Conservation (phyloP, 2,113 vertebrate species). For the Lophius piscatorius region DNA sequence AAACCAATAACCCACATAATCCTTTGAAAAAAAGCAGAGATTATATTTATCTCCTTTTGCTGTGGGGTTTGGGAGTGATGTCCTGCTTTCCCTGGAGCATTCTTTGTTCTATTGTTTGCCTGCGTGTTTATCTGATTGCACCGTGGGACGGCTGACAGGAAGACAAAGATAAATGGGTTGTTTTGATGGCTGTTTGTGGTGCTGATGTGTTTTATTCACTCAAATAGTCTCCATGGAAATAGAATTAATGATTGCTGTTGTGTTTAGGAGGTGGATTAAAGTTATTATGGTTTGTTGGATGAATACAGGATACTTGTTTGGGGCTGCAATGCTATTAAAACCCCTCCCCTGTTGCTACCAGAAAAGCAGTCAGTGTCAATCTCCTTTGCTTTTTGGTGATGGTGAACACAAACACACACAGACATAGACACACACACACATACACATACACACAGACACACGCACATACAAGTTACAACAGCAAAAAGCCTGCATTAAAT, state of each 20-base stretch:
- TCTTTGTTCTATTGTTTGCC: constrained; percentile 44
- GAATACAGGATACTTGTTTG: constrained; percentile 27
- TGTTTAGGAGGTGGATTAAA: constrained; percentile 49
- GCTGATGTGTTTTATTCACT: constrained; percentile 58
- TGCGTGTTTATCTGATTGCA: constrained; percentile 50
- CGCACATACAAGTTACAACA: constrained; percentile 11
- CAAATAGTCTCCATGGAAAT: constrained; percentile 47
- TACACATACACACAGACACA: constrained; percentile 10
- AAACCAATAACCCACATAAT: constrained; percentile 41
- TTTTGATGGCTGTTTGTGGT: constrained; percentile 53
- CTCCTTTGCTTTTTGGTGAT: constrained; percentile 18
- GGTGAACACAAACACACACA: constrained; percentile 5
- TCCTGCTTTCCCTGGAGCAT: constrained; percentile 14
- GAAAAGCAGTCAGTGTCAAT: constrained; percentile 2
- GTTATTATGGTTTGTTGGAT: constrained; percentile 34
- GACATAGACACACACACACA: constrained; percentile 4
- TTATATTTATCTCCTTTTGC: constrained; percentile 28
- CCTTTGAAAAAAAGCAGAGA: not conserved
- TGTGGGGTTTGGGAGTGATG: constrained; percentile 24
- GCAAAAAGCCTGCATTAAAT: constrained; percentile 45
- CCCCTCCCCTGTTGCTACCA: not conserved
- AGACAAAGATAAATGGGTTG: constrained; percentile 59
- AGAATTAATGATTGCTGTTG: constrained; percentile 59
- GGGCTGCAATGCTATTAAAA: constrained; percentile 30
- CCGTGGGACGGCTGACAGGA: constrained; percentile 37